These are phyloP conservation scores for Malurus splendens DNA, from an alignment of 2,797 vertebrate genomes.

Conservation along the genomic window DNA sequence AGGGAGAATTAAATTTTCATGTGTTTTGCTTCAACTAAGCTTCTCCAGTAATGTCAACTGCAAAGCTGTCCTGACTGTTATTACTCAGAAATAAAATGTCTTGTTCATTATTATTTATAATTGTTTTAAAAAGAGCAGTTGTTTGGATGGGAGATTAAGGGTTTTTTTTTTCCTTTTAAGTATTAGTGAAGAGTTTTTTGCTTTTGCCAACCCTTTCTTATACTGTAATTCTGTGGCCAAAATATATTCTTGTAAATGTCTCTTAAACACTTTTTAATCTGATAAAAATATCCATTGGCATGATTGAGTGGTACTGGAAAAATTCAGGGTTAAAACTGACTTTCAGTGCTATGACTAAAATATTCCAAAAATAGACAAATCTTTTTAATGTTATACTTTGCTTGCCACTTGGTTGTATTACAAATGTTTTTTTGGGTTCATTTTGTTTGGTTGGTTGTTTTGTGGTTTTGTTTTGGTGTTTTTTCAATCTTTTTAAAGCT, in stretches of 20 bases:
- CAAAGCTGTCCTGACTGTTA: not conserved
- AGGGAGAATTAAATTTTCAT: not conserved
- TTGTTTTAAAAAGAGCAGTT: not conserved
- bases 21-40: not conserved
- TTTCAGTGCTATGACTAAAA: not conserved
- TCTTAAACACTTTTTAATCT: not conserved
- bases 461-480: not conserved
- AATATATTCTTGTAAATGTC: not conserved
- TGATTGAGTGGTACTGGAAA: not conserved
- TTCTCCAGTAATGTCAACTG: not conserved
- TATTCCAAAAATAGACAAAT: not conserved
- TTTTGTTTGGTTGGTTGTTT: not conserved
- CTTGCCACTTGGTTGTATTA: not conserved
- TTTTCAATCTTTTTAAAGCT: not conserved
- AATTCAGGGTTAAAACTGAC: not conserved
- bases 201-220: not conserved
- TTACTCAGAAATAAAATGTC: not conserved
- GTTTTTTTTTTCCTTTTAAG: not conserved
- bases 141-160: not conserved
- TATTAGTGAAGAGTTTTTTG: not conserved
- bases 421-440: rapidly evolving
- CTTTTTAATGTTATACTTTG: not conserved
- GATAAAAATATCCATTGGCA: not conserved
- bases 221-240: not conserved
- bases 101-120: not conserved